Evolutionary conservation across 2,888 invertebrate species (phyloP).

Genomic region (Geophilus truncorum): DNA sequence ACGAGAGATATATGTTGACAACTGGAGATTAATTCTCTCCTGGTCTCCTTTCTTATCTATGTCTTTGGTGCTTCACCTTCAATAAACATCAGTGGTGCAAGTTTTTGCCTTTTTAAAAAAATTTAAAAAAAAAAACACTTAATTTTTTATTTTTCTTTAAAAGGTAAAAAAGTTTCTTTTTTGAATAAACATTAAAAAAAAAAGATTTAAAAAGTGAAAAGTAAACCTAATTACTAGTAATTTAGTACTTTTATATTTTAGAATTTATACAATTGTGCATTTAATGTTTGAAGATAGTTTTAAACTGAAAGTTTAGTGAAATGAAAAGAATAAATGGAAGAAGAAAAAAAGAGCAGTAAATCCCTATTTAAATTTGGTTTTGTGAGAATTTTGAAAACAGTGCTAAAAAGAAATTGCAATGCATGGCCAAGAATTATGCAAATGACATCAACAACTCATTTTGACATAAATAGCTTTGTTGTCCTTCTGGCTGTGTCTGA

Average conservation of each 20-base stretch:
- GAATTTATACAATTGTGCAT: too few relatives aligned
- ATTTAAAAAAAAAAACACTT: not conserved
- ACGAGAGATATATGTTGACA: conserved; percentile 33
- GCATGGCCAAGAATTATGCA: conserved; percentile 34
- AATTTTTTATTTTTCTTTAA: not conserved
- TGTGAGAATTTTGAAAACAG: not conserved
- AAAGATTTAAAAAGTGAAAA: not conserved
- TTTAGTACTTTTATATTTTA: not conserved
- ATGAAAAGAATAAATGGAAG: not conserved
- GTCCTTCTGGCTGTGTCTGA: conserved; percentile 35
- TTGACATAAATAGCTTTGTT: conserved; percentile 35
- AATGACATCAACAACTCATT: conserved; percentile 34
- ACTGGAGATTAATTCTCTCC: conserved; percentile 29
- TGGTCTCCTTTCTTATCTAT: not conserved
- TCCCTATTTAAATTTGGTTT: not conserved
- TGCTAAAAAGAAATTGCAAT: conserved; percentile 28
- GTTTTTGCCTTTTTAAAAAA: not conserved
- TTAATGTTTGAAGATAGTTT: too few relatives aligned
- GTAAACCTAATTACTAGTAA: not conserved
- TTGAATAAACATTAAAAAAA: not conserved
- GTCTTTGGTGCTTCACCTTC: not conserved
- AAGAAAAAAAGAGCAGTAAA: not conserved
- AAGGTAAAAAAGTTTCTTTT: not conserved
- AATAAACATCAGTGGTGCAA: not conserved
- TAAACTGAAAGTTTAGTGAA: not conserved